Conservation (phyloP, 2,888 invertebrate genomes). For the Leucophenga montana region DNA sequence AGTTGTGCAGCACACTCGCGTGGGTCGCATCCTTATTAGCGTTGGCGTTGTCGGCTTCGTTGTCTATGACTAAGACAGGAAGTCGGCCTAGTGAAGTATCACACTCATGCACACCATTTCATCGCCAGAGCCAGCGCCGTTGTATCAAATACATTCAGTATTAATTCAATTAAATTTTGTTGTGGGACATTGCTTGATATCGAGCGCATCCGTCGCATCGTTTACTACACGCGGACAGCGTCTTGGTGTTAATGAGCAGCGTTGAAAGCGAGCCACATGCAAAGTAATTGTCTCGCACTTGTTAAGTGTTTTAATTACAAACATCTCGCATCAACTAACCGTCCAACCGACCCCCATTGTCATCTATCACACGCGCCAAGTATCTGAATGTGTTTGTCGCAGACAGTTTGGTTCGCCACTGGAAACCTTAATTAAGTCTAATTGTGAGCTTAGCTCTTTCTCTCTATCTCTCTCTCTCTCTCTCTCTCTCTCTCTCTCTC, state of each 20-base stretch:
- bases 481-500: conserved; percentile 29
- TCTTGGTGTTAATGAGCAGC: not conserved
- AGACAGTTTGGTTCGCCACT: conserved; percentile 51
- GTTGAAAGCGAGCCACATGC: conserved; percentile 47
- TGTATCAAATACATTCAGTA: conserved; percentile 49
- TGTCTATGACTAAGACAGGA: conserved; percentile 56
- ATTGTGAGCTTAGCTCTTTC: conserved; percentile 34
- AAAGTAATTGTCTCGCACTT: conserved; percentile 56
- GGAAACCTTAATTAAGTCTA: conserved; percentile 56
- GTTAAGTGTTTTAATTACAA: conserved; percentile 63
- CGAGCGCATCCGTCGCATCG: not conserved
- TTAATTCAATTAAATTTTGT: conserved; percentile 63
- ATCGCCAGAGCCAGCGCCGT: too few relatives aligned
- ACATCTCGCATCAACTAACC: conserved; percentile 31
- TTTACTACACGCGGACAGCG: conserved; percentile 12
- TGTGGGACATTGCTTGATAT: conserved; percentile 35
- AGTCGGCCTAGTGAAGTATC: conserved; percentile 33
- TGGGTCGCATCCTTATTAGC: conserved; percentile 65
- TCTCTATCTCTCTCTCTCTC: conserved; percentile 50
- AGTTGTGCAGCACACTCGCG: conserved; percentile 32
- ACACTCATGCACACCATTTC: not conserved
- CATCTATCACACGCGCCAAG: conserved; percentile 64
- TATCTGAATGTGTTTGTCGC: conserved; percentile 38
- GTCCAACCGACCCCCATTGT: conserved; percentile 51
- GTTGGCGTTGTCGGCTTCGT: conserved; percentile 32